Percentiles rank a stretch among this genome's conserved stretches.
phyloP scores from a whole-genome alignment of 2,888 invertebrate species.

The Ernsta delagoae region DNA sequence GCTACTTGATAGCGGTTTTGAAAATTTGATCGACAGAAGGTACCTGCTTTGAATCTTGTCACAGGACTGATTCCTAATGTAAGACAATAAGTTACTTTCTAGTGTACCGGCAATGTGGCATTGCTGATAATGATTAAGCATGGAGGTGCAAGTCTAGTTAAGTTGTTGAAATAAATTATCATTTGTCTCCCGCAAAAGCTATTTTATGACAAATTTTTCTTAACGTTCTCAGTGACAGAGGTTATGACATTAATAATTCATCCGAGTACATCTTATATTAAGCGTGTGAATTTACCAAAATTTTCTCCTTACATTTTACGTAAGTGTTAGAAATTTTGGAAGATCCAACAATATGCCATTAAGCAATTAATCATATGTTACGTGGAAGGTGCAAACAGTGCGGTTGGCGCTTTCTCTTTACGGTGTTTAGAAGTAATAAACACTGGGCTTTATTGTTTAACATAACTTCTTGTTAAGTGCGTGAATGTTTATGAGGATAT shows the following conservation, averaged over 20 bases:
- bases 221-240: conserved; percentile 12
- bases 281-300: conserved; percentile 11
- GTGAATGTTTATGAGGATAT: conserved; percentile 2
- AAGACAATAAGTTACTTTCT: too few species aligned
- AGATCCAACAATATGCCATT: conserved; percentile 34
- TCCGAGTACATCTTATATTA: neutral
- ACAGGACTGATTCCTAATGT: too few species aligned
- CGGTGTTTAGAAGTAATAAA: neutral
- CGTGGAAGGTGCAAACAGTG: conserved; percentile 28
- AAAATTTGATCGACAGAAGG: too few species aligned
- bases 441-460: conserved; percentile 14
- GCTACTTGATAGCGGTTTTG: too few species aligned
- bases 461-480: conserved; percentile 12
- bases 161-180: neutral
- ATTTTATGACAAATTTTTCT: neutral
- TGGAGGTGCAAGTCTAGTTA: too few species aligned
- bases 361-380: conserved; percentile 34
- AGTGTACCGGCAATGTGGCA: too few species aligned
- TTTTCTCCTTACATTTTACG: conserved; percentile 25
- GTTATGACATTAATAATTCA: conserved; percentile 1
- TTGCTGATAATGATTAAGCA: too few species aligned
- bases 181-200: neutral
- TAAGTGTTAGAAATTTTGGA: conserved; percentile 40
- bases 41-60: too few species aligned
- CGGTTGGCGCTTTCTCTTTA: conserved; percentile 20